A percentile compares a stretch with the other conserved stretches of the same genome.
These are phyloP conservation scores for Pandemis heparana DNA, from an alignment of 2,888 invertebrate genomes.

Conservation along the genomic window DNA sequence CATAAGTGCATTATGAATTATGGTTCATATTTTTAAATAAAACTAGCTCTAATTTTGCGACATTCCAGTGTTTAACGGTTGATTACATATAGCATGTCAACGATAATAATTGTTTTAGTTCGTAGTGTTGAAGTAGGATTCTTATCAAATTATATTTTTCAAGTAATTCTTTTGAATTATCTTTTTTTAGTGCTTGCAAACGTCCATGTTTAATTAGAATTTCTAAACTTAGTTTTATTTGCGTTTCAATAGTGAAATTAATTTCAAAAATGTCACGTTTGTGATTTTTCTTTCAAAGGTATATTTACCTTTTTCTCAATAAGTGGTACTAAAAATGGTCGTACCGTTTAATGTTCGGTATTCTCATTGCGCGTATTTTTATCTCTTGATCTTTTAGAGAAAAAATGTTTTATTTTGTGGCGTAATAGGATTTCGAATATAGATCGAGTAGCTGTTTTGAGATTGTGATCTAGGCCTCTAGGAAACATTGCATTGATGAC, in stretches of 20 bases:
- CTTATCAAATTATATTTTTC: slow-evolving; percentile 19
- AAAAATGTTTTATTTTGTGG: slow-evolving; percentile 10
- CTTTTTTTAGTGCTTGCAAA: slow-evolving; percentile 39
- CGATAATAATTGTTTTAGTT: slow-evolving; percentile 54
- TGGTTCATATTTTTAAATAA: slow-evolving; percentile 45
- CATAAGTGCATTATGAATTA: slow-evolving; percentile 66
- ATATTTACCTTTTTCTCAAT: slow-evolving; percentile 5
- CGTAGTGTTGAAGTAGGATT: slow-evolving; percentile 52
- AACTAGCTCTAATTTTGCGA: slow-evolving; percentile 50
- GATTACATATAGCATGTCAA: slow-evolving; percentile 60
- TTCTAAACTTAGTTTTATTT: slow-evolving; percentile 20
- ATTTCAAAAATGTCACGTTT: slow-evolving; percentile 1
- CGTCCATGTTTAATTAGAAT: slow-evolving; percentile 37
- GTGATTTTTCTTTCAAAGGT: slow-evolving; percentile 9
- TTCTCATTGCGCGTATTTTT: not conserved
- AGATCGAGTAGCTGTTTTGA: slow-evolving; percentile 32
- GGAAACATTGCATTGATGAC: slow-evolving; percentile 27
- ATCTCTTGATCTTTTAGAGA: slow-evolving; percentile 24
- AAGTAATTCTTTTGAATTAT: slow-evolving; percentile 30
- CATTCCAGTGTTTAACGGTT: slow-evolving; percentile 46
- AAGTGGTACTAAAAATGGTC: not conserved
- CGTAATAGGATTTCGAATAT: slow-evolving; percentile 19
- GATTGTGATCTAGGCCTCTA: slow-evolving; percentile 36
- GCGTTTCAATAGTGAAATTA: slow-evolving; percentile 15
- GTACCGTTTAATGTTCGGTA: slow-evolving; percentile 7